phyloP scores from a whole-genome alignment of 2,888 invertebrate species.

The Eupithecia pulchellata region DNA sequence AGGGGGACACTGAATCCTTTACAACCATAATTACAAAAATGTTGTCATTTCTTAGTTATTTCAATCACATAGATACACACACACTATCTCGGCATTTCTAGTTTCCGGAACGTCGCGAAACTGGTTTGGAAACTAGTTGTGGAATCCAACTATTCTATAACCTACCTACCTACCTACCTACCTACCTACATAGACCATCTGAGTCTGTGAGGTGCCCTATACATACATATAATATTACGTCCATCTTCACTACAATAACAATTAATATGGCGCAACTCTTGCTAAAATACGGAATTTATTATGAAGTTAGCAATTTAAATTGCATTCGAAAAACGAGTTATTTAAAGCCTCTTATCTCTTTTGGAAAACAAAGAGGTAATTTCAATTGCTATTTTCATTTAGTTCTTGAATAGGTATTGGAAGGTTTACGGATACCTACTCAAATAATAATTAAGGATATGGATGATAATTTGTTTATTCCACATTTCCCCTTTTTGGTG shows the following conservation, averaged over 20 bases:
- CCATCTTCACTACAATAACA: background rate
- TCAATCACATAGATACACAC: background rate
- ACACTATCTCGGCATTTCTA: background rate
- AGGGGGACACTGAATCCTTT: background rate
- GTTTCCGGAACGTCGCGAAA: background rate
- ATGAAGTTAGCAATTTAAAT: background rate
- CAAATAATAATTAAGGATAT: no score
- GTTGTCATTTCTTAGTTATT: background rate
- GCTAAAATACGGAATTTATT: background rate
- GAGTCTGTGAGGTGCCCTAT: no score
- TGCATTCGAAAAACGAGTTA: background rate
- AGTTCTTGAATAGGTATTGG: background rate
- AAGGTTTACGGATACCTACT: background rate
- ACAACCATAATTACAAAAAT: no score
- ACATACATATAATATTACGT: no score
- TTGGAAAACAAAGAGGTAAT: background rate
- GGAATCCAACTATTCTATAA: background rate
- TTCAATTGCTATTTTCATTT: background rate
- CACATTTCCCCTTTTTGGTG: no score
- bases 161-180: background rate
- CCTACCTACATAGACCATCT: background rate
- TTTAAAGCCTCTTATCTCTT: background rate
- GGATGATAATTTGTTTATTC: no score
- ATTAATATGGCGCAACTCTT: background rate
- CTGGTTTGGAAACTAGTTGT: background rate